Percentiles rank a stretch among this genome's conserved stretches.
phyloP scores from a whole-genome alignment of 1,140 invertebrate species.

The Diachasmimorpha longicaudata region DNA sequence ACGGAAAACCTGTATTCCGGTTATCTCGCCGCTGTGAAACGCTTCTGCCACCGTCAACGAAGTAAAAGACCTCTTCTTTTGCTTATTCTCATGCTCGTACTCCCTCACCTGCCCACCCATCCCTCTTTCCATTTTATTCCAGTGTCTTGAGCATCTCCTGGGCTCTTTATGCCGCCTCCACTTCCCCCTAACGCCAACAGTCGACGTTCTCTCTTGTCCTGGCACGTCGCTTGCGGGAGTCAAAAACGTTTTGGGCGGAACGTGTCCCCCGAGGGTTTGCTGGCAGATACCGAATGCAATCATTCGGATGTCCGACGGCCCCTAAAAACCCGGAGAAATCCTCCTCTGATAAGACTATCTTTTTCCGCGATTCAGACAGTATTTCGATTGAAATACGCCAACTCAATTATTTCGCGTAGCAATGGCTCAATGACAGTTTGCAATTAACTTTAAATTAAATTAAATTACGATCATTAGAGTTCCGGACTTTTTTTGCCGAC shows the following conservation, averaged over 20 bases:
- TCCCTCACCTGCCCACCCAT: neutral
- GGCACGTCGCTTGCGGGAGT: neutral
- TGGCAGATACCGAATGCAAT: constrained; percentile 1
- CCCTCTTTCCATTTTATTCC: neutral
- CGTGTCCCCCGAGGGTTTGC: neutral
- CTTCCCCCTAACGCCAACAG: neutral
- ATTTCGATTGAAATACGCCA: neutral
- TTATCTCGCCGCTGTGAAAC: constrained; percentile 46
- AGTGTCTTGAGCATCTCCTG: neutral
- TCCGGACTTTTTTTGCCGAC: no score
- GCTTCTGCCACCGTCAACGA: constrained; percentile 31
- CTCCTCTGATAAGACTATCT: neutral
- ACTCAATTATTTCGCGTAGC: no score
- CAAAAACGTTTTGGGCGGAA: constrained; percentile 17
- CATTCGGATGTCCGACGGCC: constrained; percentile 16
- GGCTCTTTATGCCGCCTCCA: neutral
- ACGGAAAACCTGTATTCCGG: constrained; percentile 55
- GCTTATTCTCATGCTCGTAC: neutral
- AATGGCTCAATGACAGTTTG: no score
- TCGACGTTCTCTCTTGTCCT: neutral
- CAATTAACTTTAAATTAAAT: no score
- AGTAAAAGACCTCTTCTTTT: constrained; percentile 38
- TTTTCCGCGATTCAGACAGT: neutral
- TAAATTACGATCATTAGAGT: no score
- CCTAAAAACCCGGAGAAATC: constrained; percentile 9